Evolutionary conservation across 2,888 invertebrate species (phyloP).

Genomic region (Pocota personata): DNA sequence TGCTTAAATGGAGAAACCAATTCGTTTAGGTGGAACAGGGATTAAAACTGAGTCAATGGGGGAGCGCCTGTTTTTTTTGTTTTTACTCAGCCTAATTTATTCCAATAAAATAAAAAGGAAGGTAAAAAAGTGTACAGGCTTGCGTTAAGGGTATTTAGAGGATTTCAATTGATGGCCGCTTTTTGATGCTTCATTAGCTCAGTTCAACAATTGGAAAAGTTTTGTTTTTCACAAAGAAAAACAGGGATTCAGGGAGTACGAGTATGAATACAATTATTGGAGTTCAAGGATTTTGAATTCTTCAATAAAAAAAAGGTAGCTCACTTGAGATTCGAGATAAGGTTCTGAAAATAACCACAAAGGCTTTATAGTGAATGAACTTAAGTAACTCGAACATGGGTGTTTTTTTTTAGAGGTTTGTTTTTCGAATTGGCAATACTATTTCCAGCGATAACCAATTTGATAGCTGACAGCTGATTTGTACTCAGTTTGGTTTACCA

Average conservation of each 20-base stretch:
- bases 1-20: conserved; percentile 12
- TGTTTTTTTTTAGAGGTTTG: no score
- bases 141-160: neutral
- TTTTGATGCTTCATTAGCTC: conserved; percentile 35
- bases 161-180: conserved; percentile 10
- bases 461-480: no score
- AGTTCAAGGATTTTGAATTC: no score
- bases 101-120: neutral
- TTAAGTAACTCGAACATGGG: no score
- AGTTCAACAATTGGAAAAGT: neutral
- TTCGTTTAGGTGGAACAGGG: conserved; percentile 29
- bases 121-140: conserved; percentile 2
- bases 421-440: no score
- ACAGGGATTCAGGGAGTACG: neutral
- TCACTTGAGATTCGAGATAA: no score
- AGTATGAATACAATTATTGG: neutral
- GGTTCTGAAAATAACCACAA: no score
- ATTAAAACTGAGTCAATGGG: conserved; percentile 17
- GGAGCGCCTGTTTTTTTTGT: neutral
- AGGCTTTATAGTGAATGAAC: no score
- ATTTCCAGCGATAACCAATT: no score
- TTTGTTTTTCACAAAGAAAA: neutral
- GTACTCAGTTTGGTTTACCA: no score
- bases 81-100: conserved; percentile 26
- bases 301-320: no score